These are phyloP conservation scores for Hirtodrosophila trivittata DNA, from an alignment of 2,888 invertebrate species.

Conservation along the genomic window DNA sequence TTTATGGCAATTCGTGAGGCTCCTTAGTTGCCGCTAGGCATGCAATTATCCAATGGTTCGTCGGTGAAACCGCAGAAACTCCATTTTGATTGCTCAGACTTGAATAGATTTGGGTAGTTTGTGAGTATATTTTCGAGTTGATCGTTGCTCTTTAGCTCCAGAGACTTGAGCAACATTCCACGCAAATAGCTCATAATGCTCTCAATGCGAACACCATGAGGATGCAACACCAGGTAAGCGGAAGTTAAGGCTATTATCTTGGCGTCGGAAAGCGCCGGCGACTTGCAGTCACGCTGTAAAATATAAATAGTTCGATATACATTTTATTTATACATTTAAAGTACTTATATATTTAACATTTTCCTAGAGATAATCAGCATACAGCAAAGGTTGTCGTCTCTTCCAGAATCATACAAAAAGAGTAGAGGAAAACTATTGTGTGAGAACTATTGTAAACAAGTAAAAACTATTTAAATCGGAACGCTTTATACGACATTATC, in stretches of 20 bases:
- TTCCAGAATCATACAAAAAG: too few relatives aligned
- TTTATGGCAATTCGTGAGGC: slow-evolving; percentile 56
- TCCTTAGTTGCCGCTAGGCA: slow-evolving; percentile 43
- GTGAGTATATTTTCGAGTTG: slow-evolving; percentile 90
- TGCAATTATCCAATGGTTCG: slow-evolving; percentile 46
- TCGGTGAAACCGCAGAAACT: slow-evolving; percentile 87
- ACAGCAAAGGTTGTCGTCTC: too few relatives aligned
- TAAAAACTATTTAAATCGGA: too few relatives aligned
- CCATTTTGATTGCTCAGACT: slow-evolving; percentile 89
- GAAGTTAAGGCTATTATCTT: slow-evolving; percentile 93
- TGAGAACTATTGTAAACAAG: too few relatives aligned
- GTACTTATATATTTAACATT: too few relatives aligned
- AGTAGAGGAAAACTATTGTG: too few relatives aligned
- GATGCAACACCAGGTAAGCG: slow-evolving; percentile 94
- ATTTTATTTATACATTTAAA: too few relatives aligned
- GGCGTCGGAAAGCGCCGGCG: slow-evolving; percentile 85
- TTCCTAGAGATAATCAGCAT: too few relatives aligned
- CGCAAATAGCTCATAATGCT: slow-evolving; percentile 96
- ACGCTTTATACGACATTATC: too few relatives aligned
- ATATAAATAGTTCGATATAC: background rate
- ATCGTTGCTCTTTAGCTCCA: slow-evolving; percentile 88
- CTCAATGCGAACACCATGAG: slow-evolving; percentile 95
- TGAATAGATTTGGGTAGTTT: slow-evolving; percentile 92
- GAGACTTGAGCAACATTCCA: slow-evolving; percentile 87
- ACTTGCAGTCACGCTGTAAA: slow-evolving; percentile 40